These are phyloP conservation scores for Toxotes chatareus DNA, from an alignment of 2,113 vertebrate species.

Conservation along the genomic window DNA sequence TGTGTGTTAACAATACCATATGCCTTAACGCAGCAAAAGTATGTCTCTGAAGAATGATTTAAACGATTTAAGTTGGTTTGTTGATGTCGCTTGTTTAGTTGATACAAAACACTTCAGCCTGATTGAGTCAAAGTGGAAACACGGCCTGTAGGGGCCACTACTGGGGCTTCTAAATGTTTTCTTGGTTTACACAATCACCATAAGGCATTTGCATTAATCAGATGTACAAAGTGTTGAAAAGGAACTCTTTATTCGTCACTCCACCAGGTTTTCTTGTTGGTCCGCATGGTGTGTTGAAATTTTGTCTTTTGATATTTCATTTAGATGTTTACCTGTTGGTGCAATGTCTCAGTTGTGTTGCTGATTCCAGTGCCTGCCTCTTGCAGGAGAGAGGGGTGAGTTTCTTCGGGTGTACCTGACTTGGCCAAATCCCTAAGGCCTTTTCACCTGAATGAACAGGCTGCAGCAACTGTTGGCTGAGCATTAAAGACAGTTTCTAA, in stretches of 20 bases:
- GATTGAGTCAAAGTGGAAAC: conserved; percentile 24
- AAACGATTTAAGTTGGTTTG: neutral
- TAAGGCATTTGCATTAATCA: neutral
- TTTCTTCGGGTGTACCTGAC: conserved; percentile 38
- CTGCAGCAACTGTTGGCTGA: conserved; percentile 55
- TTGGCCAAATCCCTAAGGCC: conserved; percentile 52
- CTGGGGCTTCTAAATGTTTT: neutral
- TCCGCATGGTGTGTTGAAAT: neutral
- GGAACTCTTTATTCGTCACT: neutral
- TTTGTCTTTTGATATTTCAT: conserved; percentile 19
- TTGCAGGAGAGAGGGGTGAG: neutral
- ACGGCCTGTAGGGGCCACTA: neutral
- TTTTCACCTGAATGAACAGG: conserved; percentile 57
- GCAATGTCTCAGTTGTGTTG: neutral
- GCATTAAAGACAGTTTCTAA: conserved; percentile 67
- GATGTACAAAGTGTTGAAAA: neutral
- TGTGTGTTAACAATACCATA: neutral
- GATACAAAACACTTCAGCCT: conserved; percentile 8
- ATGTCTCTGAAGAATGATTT: neutral
- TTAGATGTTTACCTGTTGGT: conserved; percentile 9
- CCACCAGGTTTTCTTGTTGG: neutral
- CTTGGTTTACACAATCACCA: conserved; percentile 6
- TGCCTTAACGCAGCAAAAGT: neutral
- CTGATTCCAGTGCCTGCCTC: conserved; percentile 28
- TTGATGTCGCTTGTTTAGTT: conserved; percentile 21